Percentiles rank a stretch among this genome's conserved stretches.
Conservation (phyloP, 1,140 invertebrate genomes). For the Temnothorax nylanderi region DNA sequence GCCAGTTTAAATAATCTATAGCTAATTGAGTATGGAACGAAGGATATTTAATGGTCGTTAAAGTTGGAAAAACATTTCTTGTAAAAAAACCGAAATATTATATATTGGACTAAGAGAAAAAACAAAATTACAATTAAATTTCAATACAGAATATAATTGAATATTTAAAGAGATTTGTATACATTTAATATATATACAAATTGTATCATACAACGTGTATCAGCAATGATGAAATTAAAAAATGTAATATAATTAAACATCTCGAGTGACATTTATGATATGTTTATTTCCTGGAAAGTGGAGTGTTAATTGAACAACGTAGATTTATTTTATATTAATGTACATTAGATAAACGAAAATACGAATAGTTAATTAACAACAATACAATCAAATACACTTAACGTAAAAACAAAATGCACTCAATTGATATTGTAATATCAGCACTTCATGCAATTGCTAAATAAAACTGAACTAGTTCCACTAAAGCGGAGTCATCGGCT, state of each 20-base stretch:
- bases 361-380: background rate
- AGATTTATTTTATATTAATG: background rate
- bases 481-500: background rate
- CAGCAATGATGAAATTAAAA: background rate
- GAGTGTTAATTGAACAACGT: background rate
- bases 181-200: too few relatives aligned
- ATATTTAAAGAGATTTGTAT: background rate
- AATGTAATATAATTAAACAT: background rate
- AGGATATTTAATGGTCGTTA: background rate
- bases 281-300: background rate
- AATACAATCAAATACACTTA: background rate
- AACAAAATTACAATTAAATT: background rate
- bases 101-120: background rate
- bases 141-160: background rate
- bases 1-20: background rate
- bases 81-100: background rate
- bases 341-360: background rate
- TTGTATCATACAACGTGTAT: too few relatives aligned
- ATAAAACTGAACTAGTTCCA: background rate
- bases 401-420: background rate
- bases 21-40: background rate
- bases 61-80: background rate
- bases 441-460: background rate
- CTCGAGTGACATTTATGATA: background rate
- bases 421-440: background rate